These are phyloP conservation scores for Nothoprocta pentlandii DNA, from an alignment of 2,113 vertebrate species.

Conservation along the genomic window DNA sequence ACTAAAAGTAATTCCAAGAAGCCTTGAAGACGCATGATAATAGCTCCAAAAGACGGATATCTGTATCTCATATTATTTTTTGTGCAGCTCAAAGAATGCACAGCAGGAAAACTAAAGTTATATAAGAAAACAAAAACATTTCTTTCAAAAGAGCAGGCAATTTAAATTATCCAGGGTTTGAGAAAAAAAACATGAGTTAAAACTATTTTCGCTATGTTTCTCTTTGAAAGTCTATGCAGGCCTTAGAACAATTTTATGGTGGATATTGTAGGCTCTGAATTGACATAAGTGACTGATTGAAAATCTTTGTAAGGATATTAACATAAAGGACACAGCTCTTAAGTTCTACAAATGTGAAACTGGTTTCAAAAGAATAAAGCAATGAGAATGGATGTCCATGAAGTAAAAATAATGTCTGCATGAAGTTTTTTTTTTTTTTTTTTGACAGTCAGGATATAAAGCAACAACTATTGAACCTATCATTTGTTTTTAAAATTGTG, in stretches of 20 bases:
- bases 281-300: conserved; percentile 37
- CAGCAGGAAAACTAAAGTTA: conserved; percentile 1
- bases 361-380: conserved; percentile 43
- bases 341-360: conserved; percentile 26
- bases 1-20: conserved; percentile 43
- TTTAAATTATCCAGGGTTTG: conserved; percentile 30
- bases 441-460: neutral
- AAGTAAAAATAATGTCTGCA: conserved; percentile 12
- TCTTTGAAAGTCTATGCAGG: conserved; percentile 36
- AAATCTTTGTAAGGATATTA: conserved; percentile 42
- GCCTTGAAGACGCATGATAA: conserved; percentile 21
- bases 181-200: neutral
- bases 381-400: neutral
- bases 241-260: conserved; percentile 68
- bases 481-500: neutral
- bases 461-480: neutral
- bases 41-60: conserved; percentile 48
- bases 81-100: conserved; percentile 43
- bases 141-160: conserved; percentile 18
- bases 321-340: conserved; percentile 34
- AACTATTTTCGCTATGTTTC: neutral
- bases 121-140: neutral
- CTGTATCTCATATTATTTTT: conserved; percentile 19
- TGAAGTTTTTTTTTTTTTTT: neutral
- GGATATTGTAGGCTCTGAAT: conserved; percentile 18